Evolutionary conservation across 2,888 invertebrate species (phyloP), one percentile per base, ranked within the genome.

Genomic region (Embidobia sp.): DNA sequence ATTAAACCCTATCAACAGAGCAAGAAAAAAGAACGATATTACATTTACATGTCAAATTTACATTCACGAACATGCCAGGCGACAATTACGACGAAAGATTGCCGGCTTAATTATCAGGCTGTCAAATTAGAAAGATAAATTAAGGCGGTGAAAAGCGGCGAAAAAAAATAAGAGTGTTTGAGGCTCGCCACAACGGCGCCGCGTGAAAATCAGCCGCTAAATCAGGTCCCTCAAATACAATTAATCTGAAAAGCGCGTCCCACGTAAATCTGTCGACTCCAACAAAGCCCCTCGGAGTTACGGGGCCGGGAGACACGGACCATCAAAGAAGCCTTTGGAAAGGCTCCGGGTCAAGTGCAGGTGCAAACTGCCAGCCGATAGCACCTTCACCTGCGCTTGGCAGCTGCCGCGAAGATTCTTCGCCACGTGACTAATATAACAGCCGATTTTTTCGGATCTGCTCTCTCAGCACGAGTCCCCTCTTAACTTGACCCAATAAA

Each of bases 381-480:
- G 40, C 77, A 59, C 73, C 77, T 76, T 70, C 81, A 81, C 79
- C 80, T 81, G 81, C 78, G 73, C 64, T 22, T 57, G 69, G 64
- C 80, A 80, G 81, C 79, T 80, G 81, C 77, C 42, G 55, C 76
- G 22, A 61, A 61, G 55, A 73, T 74, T 57, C 46, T 49, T 13
- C 11, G 70, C 59, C 79, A 76, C 69, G 76, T 76, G 76, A 59
- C 64, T 66, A n/a, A n/a, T n/a, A 57, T 29, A 67, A 37, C 29
- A 49, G 27, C 42, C 11, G 57, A 64, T 40, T 64, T 64, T 57
- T 19, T 44, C n/a, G 29, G 18, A 22, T 22, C 4, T 18, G 3
- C 16, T 53, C 31, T 37, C 35, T 26, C 8, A 35, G 55, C 55
- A 37, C 48, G 61, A 11, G 46, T 61, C 7, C 7, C 3, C 13